Evolutionary conservation across 2,888 invertebrate genomes (phyloP), one percentile per base, ranked within the genome.

Genomic region (Cancer borealis): DNA sequence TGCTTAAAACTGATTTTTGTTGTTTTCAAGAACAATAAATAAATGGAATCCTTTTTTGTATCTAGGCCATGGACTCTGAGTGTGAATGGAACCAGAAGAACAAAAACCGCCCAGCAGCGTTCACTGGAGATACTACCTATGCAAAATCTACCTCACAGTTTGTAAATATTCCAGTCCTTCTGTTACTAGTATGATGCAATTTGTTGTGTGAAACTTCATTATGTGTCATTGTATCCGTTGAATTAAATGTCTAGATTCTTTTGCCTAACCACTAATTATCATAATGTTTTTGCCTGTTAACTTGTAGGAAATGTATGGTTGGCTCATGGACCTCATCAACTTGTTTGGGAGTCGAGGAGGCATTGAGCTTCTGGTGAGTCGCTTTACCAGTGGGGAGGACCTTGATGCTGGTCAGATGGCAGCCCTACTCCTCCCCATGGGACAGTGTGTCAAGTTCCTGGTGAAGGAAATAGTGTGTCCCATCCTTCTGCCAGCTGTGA

Each of bases 71-170:
- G 96, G 96, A 97, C 96, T 96, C 96, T 60, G 96, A 97, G 92
- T 96, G 96, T 92, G 97, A 97, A 95, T 97, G 96, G 96, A 96
- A 97, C 96, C 96, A 96, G 93, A 97, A 97, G 96, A 97, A 97
- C 96, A 96, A 96, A 92, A 94, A 96, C 54, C 93, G 94, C 30
- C 91, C 92, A 21, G 88, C 96, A 14, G 95, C 95, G 88, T 94
- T 93, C 90, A 87, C 66, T 89, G 95, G 94, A 92, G 95, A 95
- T 46, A 90, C 84, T 79, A 89, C 79, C 10, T 94, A 95, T 95
- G 94, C 94, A n/a, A 92, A 93, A 84, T 94, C 90, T 79, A 92
- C 88, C 89, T 92, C 93, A 47, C 93, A 93, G 45, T 95, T 94
- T 94, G 95, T 94, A 93, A 92, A 93, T 92, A 89, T 21, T 79